These are phyloP conservation scores for Aegotheles bennettii DNA, from an alignment of 2,113 vertebrate genomes.

Conservation along the genomic window DNA sequence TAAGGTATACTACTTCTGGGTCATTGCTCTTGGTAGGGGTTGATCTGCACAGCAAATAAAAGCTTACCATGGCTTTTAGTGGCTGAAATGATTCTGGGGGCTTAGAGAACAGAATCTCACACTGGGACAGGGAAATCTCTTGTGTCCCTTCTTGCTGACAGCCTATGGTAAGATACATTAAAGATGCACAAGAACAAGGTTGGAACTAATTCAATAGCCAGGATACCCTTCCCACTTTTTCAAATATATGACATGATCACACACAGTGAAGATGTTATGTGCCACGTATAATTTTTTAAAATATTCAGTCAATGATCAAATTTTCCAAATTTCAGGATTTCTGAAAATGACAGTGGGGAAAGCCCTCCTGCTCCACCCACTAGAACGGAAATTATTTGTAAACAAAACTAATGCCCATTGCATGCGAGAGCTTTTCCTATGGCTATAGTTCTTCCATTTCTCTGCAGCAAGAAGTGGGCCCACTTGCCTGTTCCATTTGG, in stretches of 20 bases:
- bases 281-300: rapidly evolving
- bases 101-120: neutral
- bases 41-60: neutral
- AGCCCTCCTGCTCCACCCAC: neutral
- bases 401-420: neutral
- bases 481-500: neutral
- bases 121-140: neutral
- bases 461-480: neutral
- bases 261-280: neutral
- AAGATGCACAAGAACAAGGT: neutral
- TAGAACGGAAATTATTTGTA: neutral
- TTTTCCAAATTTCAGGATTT: neutral
- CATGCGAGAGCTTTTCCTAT: neutral
- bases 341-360: neutral
- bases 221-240: neutral
- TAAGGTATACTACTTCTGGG: neutral
- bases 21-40: neutral
- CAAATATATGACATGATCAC: rapidly evolving
- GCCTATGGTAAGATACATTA: neutral
- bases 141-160: neutral
- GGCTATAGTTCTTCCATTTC: neutral
- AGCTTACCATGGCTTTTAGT: neutral
- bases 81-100: neutral
- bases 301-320: neutral
- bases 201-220: neutral